Base-by-base conservation (phyloP, 2,888 invertebrate genomes). In the Scaptomyza caliginosa region DNA sequence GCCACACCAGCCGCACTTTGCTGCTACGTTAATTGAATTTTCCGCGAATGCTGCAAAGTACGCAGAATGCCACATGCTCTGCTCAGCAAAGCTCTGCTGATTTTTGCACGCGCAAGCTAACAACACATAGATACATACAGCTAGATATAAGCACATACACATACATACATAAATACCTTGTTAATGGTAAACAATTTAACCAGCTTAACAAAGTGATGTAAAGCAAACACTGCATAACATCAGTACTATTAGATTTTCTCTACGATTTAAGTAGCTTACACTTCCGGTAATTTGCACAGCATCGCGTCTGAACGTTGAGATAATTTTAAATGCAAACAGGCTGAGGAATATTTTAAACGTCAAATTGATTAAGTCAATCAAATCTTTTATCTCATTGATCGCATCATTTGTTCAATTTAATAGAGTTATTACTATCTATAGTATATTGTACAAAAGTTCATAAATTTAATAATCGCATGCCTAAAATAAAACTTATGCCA, bases 371-470 rank as follows among this genome's bases (percentile, higher is more conserved):
- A 10, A 28, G 6, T 13, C 13, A 13, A 30, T 8, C 24, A 8
- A 24, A 21, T 32, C 36, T 7, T 6, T 23, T 19, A 23, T 45
- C 62, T 45, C 60, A 16, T 43, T 23, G 30, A 30, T 24, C 45
- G 36, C 38, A 52, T 69, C 11, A 32, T 55, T 66, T 51, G 57
- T 58, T 71, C 26, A 10, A 8, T 62, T 55, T 46, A 34, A 51
- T 59, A 48, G 23, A 24, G 46, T 58, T 34, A 13, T 39, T 59
- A 30, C 57, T 42, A 68, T n/a, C 67, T 70, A 80, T 69, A 69
- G 21, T n/a, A 67, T 62, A 65, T 65, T 73, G 67, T 81, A 81
- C 82, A 81, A 81, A 79, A 77, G 56, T 74, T 59, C 43, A 66
- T 77, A 71, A 74, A 64, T 77, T 85, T 57, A 63, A 59, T 85